phyloP scores from a whole-genome alignment of 92 coral and sea anemone species.

The Porites cylindrica region DNA sequence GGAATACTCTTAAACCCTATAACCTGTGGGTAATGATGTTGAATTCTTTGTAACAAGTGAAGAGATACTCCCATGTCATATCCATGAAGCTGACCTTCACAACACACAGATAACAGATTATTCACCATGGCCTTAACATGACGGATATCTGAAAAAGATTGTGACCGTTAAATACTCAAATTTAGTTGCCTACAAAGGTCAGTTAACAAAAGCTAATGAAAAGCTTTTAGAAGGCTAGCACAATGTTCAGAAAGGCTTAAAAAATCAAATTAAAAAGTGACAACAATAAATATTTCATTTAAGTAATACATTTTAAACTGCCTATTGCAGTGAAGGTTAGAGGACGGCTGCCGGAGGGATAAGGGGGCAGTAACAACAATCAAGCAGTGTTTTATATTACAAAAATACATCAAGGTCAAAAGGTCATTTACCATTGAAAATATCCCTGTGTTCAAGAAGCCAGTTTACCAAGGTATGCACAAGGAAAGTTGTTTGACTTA shows the following conservation, averaged over 20 bases:
- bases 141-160: slow-evolving; percentile 12
- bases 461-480: slow-evolving; percentile 71
- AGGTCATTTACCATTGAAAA: background rate
- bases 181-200: background rate
- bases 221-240: background rate
- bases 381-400: too few relatives aligned
- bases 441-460: slow-evolving; percentile 46
- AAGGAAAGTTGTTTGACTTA: slow-evolving; percentile 69
- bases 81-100: slow-evolving; percentile 65
- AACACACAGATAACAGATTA: slow-evolving; percentile 73
- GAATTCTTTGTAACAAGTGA: slow-evolving; percentile 60
- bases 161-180: too few relatives aligned
- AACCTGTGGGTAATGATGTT: slow-evolving; percentile 59
- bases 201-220: background rate
- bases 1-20: too few relatives aligned
- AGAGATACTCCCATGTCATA: slow-evolving; percentile 73
- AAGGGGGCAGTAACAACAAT: too few relatives aligned
- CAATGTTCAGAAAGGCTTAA: too few relatives aligned
- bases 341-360: too few relatives aligned
- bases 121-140: slow-evolving; percentile 58
- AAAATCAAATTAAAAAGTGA: background rate
- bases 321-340: too few relatives aligned
- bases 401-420: background rate
- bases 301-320: too few relatives aligned
- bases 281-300: background rate